These are phyloP conservation scores for Entomobrya multifasciata DNA, from an alignment of 2,888 invertebrate species.

Conservation along the genomic window DNA sequence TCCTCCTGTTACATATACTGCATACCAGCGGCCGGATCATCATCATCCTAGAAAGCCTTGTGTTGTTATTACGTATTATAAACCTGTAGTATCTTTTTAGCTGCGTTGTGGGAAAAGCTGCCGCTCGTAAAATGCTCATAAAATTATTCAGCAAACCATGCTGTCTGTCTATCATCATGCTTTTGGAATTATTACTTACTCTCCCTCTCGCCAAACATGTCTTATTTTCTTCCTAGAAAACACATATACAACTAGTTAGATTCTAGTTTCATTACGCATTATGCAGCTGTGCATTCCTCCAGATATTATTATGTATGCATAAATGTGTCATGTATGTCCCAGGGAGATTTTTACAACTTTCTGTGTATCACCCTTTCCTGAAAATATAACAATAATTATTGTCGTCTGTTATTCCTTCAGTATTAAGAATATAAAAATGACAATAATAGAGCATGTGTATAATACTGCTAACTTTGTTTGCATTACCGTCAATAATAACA, in stretches of 20 bases:
- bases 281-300: slow-evolving; percentile 48
- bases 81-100: slow-evolving; percentile 47
- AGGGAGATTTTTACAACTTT: slow-evolving; percentile 18
- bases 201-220: too few species aligned
- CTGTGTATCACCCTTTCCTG: background rate
- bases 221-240: too few species aligned
- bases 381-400: background rate
- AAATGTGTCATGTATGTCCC: slow-evolving; percentile 37
- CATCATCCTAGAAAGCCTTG: background rate
- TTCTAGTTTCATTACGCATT: slow-evolving; percentile 15
- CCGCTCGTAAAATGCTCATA: slow-evolving; percentile 66
- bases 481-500: too few species aligned
- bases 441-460: too few species aligned
- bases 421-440: too few species aligned
- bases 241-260: background rate
- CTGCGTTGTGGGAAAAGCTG: slow-evolving; percentile 60
- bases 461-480: too few species aligned
- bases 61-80: background rate
- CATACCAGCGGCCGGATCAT: slow-evolving; percentile 2
- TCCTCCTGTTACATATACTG: background rate
- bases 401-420: background rate
- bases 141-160: slow-evolving; percentile 68
- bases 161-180: slow-evolving; percentile 45
- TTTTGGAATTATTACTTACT: slow-evolving; percentile 48
- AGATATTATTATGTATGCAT: slow-evolving; percentile 4